A percentile compares a stretch with the other conserved stretches of the same genome.
Conservation (phyloP, 2,888 invertebrate species). For the Dyspetes luteomarginatus region DNA sequence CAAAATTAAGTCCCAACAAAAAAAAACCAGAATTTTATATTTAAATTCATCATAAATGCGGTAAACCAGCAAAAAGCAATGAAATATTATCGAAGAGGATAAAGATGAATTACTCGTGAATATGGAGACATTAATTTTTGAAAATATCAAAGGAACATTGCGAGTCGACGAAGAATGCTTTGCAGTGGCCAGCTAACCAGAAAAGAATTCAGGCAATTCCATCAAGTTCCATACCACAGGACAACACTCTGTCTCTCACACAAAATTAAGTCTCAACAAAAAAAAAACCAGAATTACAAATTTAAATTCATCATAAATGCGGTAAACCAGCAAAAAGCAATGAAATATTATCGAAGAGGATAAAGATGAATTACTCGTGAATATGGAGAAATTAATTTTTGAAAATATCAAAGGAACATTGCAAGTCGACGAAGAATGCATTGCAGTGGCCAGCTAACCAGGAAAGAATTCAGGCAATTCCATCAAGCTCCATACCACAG, state of each 20-base stretch:
- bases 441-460: too few species aligned
- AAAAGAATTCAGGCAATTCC: constrained; percentile 66
- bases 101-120: constrained; percentile 67
- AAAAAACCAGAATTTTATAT: neutral
- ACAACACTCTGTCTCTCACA: constrained; percentile 3
- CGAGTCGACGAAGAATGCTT: neutral
- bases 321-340: neutral
- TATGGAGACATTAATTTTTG: too few species aligned
- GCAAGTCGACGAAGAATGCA: too few species aligned
- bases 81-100: constrained; percentile 29
- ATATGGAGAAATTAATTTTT: too few species aligned
- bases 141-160: too few species aligned
- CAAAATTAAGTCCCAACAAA: constrained; percentile 7
- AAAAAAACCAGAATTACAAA: neutral
- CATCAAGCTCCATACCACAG: too few species aligned
- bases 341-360: constrained; percentile 21
- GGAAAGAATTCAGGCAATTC: too few species aligned
- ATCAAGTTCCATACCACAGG: neutral
- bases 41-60: too few species aligned
- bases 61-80: neutral
- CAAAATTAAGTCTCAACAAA: constrained; percentile 8
- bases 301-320: too few species aligned
- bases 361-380: constrained; percentile 67
- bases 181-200: constrained; percentile 69
- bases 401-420: too few species aligned